Evolutionary conservation across 2,888 invertebrate species (phyloP).

Genomic region (Crepidodera aurea): DNA sequence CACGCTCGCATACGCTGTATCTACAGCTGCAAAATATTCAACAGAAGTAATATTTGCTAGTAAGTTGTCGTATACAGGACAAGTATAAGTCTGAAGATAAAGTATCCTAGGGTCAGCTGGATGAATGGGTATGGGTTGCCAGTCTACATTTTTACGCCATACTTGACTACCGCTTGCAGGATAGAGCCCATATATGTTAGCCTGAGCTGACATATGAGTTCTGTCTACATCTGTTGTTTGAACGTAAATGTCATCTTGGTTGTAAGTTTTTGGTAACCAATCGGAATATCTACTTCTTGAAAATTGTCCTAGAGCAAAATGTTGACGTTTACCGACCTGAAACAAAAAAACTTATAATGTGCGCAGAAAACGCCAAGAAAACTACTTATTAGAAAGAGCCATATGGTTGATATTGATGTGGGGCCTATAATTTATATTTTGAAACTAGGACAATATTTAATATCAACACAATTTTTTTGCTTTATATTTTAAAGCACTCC

Average conservation of each 20-base stretch:
- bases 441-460: no score
- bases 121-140: conserved; percentile 80
- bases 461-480: no score
- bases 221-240: conserved; percentile 83
- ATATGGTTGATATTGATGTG: no score
- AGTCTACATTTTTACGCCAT: conserved; percentile 68
- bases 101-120: conserved; percentile 63
- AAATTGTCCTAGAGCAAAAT: conserved; percentile 76
- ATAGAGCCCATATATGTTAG: conserved; percentile 77
- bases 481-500: no score
- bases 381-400: no score
- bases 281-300: conserved; percentile 72
- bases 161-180: conserved; percentile 66
- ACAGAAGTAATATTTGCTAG: neutral
- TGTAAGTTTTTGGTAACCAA: conserved; percentile 64
- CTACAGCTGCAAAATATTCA: conserved; percentile 58
- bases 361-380: no score
- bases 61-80: neutral
- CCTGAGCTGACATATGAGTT: conserved; percentile 83
- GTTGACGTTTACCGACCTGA: conserved; percentile 71
- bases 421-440: no score
- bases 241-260: conserved; percentile 64
- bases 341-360: conserved; percentile 6
- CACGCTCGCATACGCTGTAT: conserved; percentile 64
- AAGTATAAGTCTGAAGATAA: neutral